A percentile compares a stretch with the other conserved stretches of the same genome.
phyloP scores from a whole-genome alignment of 2,888 invertebrate genomes.

The Psococerastis gibbosa region DNA sequence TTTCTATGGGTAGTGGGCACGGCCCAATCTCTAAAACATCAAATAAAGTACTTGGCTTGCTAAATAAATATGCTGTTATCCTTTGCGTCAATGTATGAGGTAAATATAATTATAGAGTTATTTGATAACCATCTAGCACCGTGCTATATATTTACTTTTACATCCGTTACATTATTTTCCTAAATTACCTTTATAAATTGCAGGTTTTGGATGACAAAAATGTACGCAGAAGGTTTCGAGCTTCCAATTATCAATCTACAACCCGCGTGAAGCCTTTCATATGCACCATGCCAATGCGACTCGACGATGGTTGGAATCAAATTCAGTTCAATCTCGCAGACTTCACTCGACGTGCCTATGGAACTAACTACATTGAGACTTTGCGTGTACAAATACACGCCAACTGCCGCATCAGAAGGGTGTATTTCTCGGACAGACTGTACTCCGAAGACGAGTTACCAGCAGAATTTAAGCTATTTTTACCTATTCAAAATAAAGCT shows the following conservation, averaged over 20 bases:
- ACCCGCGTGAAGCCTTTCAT: constrained; percentile 93
- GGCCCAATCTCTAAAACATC: too few relatives aligned
- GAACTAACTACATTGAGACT: constrained; percentile 45
- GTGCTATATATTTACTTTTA: too few relatives aligned
- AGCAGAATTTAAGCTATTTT: constrained; percentile 85
- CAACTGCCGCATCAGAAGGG: constrained; percentile 78
- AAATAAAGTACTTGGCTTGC: too few relatives aligned
- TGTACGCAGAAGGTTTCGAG: constrained; percentile 44
- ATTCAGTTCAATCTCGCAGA: constrained; percentile 91
- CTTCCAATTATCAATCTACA: constrained; percentile 84
- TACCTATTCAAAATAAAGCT: constrained; percentile 51
- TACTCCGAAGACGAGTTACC: constrained; percentile 91
- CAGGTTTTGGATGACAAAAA: constrained; percentile 91
- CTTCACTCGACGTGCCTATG: constrained; percentile 71
- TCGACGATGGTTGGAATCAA: constrained; percentile 90
- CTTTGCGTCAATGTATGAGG: too few relatives aligned
- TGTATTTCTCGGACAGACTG: constrained; percentile 70
- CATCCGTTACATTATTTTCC: too few relatives aligned
- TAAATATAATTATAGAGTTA: too few relatives aligned
- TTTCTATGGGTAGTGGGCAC: too few relatives aligned
- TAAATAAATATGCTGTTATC: too few relatives aligned
- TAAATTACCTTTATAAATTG: background rate
- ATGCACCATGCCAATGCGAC: constrained; percentile 89
- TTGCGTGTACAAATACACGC: constrained; percentile 83
- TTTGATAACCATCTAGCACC: too few relatives aligned